A percentile compares a stretch with the other conserved stretches of the same genome.
Evolutionary conservation across 2,113 vertebrate genomes (phyloP).

Genomic region (Heterotis niloticus): DNA sequence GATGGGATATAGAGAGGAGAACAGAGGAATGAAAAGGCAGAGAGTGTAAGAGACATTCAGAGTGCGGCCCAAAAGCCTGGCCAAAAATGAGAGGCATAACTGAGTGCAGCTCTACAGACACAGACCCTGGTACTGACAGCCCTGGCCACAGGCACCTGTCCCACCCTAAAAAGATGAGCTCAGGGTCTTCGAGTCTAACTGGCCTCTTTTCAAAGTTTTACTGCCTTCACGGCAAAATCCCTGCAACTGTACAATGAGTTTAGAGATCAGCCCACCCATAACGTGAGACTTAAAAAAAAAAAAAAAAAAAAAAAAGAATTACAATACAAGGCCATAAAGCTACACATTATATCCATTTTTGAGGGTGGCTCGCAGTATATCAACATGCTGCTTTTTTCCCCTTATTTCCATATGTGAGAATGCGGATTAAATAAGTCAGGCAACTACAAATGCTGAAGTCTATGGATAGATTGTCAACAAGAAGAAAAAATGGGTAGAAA

Average conservation of each 20-base stretch:
- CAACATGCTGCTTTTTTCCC: neutral
- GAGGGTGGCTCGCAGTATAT: neutral
- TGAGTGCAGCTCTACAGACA: slow-evolving; percentile 48
- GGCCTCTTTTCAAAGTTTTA: slow-evolving; percentile 25
- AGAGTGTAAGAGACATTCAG: neutral
- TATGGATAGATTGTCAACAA: neutral
- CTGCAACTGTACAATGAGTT: slow-evolving; percentile 39
- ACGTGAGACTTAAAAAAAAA: slow-evolving; percentile 43
- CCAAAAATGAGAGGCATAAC: slow-evolving; percentile 31
- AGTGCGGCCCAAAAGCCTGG: slow-evolving; percentile 4
- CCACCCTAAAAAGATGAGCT: slow-evolving; percentile 42
- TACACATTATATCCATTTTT: slow-evolving; percentile 27
- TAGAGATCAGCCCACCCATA: slow-evolving; percentile 42
- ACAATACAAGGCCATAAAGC: slow-evolving; percentile 49
- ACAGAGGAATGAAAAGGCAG: neutral
- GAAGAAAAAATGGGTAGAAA: neutral
- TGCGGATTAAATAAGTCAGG: neutral
- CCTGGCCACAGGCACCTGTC: slow-evolving; percentile 43
- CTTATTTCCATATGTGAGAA: neutral
- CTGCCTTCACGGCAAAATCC: slow-evolving; percentile 46
- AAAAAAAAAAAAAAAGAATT: slow-evolving; percentile 56
- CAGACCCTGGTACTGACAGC: slow-evolving; percentile 40
- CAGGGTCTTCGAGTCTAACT: slow-evolving; percentile 42
- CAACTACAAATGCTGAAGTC: neutral
- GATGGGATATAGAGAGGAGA: neutral